Evolutionary conservation across 2,797 vertebrate species (phyloP), one percentile per base, ranked within the genome.

Genomic region (Gymnothorax javanicus): DNA sequence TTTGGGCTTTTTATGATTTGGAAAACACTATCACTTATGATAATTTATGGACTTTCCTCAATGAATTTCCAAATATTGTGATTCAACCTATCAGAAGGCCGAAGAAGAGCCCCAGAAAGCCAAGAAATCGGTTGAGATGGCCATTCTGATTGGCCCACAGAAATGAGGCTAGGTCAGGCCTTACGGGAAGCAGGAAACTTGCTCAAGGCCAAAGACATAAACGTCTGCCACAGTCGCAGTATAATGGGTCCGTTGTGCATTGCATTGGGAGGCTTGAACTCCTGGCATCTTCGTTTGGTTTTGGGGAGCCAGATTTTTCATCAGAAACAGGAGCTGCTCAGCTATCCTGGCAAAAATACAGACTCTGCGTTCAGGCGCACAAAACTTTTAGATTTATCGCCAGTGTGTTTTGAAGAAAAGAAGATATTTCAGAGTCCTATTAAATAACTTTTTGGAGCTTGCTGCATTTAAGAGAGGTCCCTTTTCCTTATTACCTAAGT

Each of bases 171-270:
- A 93, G 93, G 91, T 93, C 92, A 90, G 86, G 86, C 69, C 88
- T 56, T 93, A 95, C 94, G 96, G 94, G 95, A 95, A 95, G 96
- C 96, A 95, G 95, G 95, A 95, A 95, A 92, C 95, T 92, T 93
- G 94, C 94, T 95, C 94, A 91, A 89, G 91, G 93, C 94, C 93
- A 93, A 93, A 93, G 92, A 90, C 90, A 92, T 90, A 94, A 91
- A 94, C 90, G 93, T 91, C 93, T 94, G 94, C 92, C 90, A 91
- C 91, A 90, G 93, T 92, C 9, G 8, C 27, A 23, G 73, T 89
- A 96, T 96, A 96, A 96, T 95, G 95, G 90, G 75, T 92, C 94
- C 95, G 95, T 96, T 96, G 96, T 96, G 93, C 87, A 84, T 83
- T 54, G 59, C 33, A 86, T 17, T 43, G 75, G 75, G n/a, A 79